Conservation (phyloP, 2,113 vertebrate genomes). For the Bufo bufo region DNA sequence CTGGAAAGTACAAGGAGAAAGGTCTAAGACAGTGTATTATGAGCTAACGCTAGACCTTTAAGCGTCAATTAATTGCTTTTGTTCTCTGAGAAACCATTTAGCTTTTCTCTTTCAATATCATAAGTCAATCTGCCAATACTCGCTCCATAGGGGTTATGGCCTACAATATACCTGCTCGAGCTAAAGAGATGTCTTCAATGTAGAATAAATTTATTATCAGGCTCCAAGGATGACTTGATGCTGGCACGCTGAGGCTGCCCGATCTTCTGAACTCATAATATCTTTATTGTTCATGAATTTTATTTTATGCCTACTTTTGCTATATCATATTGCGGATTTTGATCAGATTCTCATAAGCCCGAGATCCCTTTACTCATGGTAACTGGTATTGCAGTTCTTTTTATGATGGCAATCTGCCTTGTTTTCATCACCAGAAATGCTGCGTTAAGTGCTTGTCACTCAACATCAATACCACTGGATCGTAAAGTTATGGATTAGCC, state of each 20-base stretch:
- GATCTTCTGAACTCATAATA: background rate
- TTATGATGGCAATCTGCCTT: background rate
- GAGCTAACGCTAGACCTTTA: conserved; percentile 14
- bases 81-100: conserved; percentile 46
- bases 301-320: background rate
- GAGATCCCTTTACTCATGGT: background rate
- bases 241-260: background rate
- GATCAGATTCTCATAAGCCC: background rate
- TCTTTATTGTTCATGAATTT: background rate
- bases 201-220: conserved; percentile 14
- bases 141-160: conserved; percentile 41
- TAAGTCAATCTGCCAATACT: conserved; percentile 49
- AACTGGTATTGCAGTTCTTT: background rate
- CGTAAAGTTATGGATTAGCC: too few species aligned
- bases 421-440: too few species aligned
- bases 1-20: background rate
- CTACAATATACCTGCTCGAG: conserved; percentile 38
- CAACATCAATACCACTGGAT: too few species aligned
- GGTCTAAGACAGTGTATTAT: conserved; percentile 11
- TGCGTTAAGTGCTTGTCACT: too few species aligned
- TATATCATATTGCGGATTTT: background rate
- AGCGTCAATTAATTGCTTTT: conserved; percentile 48
- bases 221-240: conserved; percentile 26
- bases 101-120: conserved; percentile 49
- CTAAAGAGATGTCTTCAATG: conserved; percentile 35